Evolutionary conservation across 2,888 invertebrate species (phyloP), one percentile per base, ranked within the genome.

Genomic region (Lasius fuliginosus): DNA sequence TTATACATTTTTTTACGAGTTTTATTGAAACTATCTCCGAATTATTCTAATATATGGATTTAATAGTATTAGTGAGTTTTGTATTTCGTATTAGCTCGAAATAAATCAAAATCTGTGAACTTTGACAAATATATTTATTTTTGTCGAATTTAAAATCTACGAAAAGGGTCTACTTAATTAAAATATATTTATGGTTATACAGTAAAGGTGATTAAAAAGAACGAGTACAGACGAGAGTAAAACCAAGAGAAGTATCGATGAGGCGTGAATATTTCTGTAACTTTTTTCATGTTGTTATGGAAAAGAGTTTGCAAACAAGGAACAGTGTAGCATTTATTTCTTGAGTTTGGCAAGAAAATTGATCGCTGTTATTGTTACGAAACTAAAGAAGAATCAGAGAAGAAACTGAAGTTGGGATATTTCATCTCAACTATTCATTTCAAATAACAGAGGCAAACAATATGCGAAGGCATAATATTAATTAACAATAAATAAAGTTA

Each of bases 291-390:
- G 89, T 85, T 68, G 58, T 42, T 40, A 67, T 74, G 65, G 86
- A 77, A 89, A 89, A 89, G 89, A 88, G 90, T 88, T 88, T 79
- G 82, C 62, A 84, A 82, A 82, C 81, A 86, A 85, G 75, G 79
- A 84, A 83, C 84, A 75, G 76, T 82, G 85, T 74, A 23, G 23
- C 87, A 87, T 89, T 89, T 87, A 85, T 89, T 88, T 88, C 68
- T 84, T 79, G 82, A 85, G 88, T 85, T 89, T 33, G 85, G 82
- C 81, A 77, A 84, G 88, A 84, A 87, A 86, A 90, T 90, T 88
- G 89, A 90, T 90, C 74, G 75, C 40, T 60, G 84, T 76, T 76
- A 88, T 88, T 74, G 86, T 87, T 83, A 82, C 69, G 85, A 79
- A 84, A 87, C 30, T n/a, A 36, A 56, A 64, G 27, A 33, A 12